Conservation (phyloP, 2,888 invertebrate genomes). For the Meliscaeva auricollis region DNA sequence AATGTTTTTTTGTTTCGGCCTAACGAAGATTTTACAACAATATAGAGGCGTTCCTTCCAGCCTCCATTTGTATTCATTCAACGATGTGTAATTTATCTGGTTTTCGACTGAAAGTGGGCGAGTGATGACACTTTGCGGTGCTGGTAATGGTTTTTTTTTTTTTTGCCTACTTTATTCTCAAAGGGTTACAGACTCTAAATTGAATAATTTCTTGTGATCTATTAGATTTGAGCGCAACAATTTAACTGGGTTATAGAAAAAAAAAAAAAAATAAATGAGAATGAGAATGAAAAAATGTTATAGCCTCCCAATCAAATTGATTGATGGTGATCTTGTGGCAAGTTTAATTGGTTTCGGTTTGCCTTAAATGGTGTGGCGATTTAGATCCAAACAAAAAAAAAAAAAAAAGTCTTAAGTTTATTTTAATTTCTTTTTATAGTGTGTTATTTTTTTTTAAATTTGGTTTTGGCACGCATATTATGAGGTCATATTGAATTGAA, state of each 20-base stretch:
- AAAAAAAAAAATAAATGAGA: not conserved
- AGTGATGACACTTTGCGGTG: conserved; percentile 28
- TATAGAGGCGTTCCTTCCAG: not conserved
- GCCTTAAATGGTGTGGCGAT: conserved; percentile 19
- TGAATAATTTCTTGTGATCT: conserved; percentile 25
- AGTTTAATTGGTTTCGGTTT: conserved; percentile 35
- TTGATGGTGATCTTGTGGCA: conserved; percentile 47
- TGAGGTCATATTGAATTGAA: conserved; percentile 7
- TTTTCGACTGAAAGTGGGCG: not conserved
- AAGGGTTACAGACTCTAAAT: conserved; percentile 1
- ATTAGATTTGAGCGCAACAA: not conserved
- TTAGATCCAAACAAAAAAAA: not conserved
- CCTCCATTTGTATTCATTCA: not conserved
- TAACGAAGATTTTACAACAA: not conserved
- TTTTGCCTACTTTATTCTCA: not conserved
- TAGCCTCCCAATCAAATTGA: conserved; percentile 15
- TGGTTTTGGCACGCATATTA: conserved; percentile 24
- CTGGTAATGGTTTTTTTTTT: not conserved
- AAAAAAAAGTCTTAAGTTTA: not conserved
- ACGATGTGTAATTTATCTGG: conserved; percentile 10
- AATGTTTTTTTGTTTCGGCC: not conserved
- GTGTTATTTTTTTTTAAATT: conserved; percentile 35
- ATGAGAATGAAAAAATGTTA: not conserved
- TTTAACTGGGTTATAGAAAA: not conserved
- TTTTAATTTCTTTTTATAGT: conserved; percentile 9